Percentiles rank a stretch among this genome's conserved stretches.
Evolutionary conservation across 2,888 invertebrate genomes (phyloP).

Genomic region (Ephialtes manifestator): DNA sequence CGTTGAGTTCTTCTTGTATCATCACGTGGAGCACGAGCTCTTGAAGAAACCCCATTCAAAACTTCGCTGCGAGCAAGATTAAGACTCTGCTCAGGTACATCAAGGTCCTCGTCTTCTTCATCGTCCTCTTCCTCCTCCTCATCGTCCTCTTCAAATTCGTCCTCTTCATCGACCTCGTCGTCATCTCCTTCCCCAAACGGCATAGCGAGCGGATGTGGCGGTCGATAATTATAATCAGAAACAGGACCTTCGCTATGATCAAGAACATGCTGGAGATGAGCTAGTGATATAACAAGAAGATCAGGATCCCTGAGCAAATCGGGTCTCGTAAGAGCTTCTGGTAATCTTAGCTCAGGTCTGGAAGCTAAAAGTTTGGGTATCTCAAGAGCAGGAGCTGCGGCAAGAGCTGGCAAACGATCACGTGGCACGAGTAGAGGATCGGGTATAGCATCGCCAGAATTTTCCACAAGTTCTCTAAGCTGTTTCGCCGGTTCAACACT

Average conservation of each 20-base stretch:
- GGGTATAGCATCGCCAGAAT: constrained; percentile 91
- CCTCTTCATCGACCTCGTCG: constrained; percentile 44
- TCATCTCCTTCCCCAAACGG: constrained; percentile 46
- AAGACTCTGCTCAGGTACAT: constrained; percentile 61
- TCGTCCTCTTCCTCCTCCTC: constrained; percentile 74
- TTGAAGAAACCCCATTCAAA: constrained; percentile 3
- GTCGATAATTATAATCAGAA: constrained; percentile 67
- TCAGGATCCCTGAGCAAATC: constrained; percentile 92
- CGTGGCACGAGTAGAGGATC: constrained; percentile 94
- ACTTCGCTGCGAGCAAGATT: constrained; percentile 35
- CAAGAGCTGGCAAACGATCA: constrained; percentile 90
- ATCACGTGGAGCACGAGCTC: background rate
- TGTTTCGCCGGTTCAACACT: constrained; percentile 89
- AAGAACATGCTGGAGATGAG: constrained; percentile 88
- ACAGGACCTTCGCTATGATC: constrained; percentile 81
- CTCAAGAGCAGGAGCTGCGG: constrained; percentile 91
- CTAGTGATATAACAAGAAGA: constrained; percentile 91
- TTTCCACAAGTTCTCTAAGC: constrained; percentile 90
- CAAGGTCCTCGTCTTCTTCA: constrained; percentile 67
- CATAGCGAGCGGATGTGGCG: constrained; percentile 54
- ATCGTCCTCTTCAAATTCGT: constrained; percentile 59
- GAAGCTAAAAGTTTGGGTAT: constrained; percentile 91
- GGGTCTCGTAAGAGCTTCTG: constrained; percentile 91
- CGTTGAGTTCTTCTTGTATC: constrained; percentile 45
- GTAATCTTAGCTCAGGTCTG: constrained; percentile 91